These are phyloP conservation scores for Parnassius smintheus DNA, from an alignment of 2,888 invertebrate species.

Conservation along the genomic window DNA sequence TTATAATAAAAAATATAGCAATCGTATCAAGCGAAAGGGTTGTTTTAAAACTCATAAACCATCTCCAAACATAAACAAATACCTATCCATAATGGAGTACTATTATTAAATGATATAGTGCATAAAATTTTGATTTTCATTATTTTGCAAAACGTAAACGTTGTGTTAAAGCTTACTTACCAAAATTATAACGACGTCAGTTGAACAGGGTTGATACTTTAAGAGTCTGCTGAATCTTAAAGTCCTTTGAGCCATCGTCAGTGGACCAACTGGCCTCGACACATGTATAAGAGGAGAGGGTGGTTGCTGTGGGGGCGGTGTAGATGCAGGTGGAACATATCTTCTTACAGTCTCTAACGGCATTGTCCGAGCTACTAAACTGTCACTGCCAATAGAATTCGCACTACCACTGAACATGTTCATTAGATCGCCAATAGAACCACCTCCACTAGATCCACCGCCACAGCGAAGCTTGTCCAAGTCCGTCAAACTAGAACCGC, in stretches of 20 bases:
- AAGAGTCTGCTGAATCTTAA: conserved; percentile 84
- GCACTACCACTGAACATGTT: conserved; percentile 87
- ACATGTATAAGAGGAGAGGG: conserved; percentile 69
- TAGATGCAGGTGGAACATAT: conserved; percentile 67
- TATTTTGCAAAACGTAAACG: background rate
- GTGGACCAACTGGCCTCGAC: conserved; percentile 73
- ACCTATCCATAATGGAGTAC: background rate
- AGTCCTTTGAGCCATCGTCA: conserved; percentile 86
- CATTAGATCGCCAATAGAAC: conserved; percentile 90
- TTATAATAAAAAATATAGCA: no score
- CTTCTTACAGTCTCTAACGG: conserved; percentile 86
- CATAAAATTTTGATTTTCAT: conserved; percentile 2
- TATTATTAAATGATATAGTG: conserved; percentile 14
- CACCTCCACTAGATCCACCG: conserved; percentile 72
- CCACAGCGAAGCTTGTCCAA: conserved; percentile 83
- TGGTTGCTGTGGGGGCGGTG: conserved; percentile 63
- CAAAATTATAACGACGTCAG: conserved; percentile 68
- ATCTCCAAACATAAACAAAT: no score
- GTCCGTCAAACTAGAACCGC: conserved; percentile 87
- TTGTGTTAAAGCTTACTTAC: conserved; percentile 49
- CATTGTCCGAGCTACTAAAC: conserved; percentile 85
- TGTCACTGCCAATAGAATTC: conserved; percentile 87
- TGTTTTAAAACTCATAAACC: no score
- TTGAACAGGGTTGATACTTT: conserved; percentile 83
- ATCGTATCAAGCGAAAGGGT: no score